phyloP scores from a whole-genome alignment of 2,113 vertebrate genomes.

The Etia nguti region DNA sequence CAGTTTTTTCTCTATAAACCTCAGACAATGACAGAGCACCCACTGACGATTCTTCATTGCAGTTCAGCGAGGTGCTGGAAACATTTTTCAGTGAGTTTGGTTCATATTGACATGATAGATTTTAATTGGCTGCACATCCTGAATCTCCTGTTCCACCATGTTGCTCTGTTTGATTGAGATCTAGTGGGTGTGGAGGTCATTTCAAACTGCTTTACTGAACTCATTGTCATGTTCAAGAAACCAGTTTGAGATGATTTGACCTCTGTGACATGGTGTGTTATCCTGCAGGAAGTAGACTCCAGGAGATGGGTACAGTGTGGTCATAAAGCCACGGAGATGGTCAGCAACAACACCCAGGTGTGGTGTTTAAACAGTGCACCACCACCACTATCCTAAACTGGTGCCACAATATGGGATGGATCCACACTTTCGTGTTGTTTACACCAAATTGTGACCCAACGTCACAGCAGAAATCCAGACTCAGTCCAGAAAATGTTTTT shows the following conservation, averaged over 20 bases:
- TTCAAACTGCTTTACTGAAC: background rate
- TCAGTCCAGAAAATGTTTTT: background rate
- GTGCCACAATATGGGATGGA: background rate
- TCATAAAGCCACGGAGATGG: background rate
- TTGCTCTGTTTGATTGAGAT: background rate
- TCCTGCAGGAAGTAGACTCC: background rate
- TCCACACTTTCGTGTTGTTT: background rate
- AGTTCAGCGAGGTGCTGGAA: background rate
- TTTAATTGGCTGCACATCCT: background rate
- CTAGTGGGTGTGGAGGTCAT: background rate
- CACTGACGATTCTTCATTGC: background rate
- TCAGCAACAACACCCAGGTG: background rate
- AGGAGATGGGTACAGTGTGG: background rate
- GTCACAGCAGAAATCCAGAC: background rate
- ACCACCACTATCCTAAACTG: background rate
- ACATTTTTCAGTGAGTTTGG: background rate
- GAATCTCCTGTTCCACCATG: background rate
- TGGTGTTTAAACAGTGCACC: background rate
- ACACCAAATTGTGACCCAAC: background rate
- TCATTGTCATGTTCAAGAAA: background rate
- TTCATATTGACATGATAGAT: background rate
- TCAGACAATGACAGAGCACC: background rate
- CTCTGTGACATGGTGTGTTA: background rate
- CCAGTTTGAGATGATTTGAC: background rate
- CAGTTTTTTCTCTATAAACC: background rate